These are phyloP conservation scores for Lutjanus argentimaculatus DNA, from an alignment of 2,797 vertebrate genomes.

Conservation along the genomic window DNA sequence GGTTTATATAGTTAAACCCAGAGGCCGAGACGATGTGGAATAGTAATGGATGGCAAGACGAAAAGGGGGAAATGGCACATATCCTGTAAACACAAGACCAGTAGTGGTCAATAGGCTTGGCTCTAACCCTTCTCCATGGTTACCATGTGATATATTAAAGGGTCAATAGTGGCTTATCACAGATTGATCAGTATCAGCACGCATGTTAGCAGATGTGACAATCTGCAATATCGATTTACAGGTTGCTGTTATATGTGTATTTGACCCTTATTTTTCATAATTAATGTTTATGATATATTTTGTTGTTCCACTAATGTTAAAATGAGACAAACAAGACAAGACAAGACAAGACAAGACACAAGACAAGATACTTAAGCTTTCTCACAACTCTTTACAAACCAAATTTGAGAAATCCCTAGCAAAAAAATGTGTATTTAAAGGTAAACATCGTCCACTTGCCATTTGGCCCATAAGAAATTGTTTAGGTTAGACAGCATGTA, in stretches of 20 bases:
- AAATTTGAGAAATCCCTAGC: neutral
- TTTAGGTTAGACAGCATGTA: no score
- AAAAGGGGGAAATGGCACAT: neutral
- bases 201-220: no score
- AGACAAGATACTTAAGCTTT: neutral
- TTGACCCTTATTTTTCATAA: no score
- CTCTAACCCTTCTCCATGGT: neutral
- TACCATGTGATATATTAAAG: neutral
- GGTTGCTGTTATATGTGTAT: no score
- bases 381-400: neutral
- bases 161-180: neutral
- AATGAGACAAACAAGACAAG: no score
- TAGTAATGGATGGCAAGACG: neutral
- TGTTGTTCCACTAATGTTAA: no score
- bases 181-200: neutral
- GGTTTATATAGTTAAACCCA: neutral
- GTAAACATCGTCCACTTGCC: neutral
- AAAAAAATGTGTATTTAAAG: no score
- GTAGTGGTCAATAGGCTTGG: neutral
- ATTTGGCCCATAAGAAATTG: neutral
- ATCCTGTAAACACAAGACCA: neutral
- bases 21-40: neutral
- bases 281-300: neutral
- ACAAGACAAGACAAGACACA: no score
- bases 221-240: no score